Percentiles rank a stretch among this genome's conserved stretches.
Conservation (phyloP, 2,113 vertebrate genomes). For the Periophthalmus modestus region DNA sequence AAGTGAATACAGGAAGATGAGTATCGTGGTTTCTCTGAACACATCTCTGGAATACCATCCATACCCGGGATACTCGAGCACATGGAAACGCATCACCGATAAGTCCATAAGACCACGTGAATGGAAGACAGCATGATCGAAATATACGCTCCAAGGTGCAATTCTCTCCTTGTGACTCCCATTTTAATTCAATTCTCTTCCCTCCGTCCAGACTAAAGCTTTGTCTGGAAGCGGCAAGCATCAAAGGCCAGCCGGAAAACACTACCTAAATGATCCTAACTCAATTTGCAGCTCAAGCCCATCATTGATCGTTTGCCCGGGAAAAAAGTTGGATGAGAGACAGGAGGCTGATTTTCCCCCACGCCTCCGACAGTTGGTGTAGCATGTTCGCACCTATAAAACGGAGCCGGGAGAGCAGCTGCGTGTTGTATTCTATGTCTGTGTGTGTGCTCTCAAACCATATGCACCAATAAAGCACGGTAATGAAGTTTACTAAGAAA, state of each 20-base stretch:
- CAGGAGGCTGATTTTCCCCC: slow-evolving; percentile 63
- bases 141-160: slow-evolving; percentile 72
- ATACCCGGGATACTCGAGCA: too few relatives aligned
- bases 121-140: slow-evolving; percentile 66
- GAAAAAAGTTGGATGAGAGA: slow-evolving; percentile 67
- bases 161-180: slow-evolving; percentile 57
- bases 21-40: too few relatives aligned
- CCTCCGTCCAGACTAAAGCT: slow-evolving; percentile 50
- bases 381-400: slow-evolving; percentile 40
- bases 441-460: slow-evolving; percentile 16
- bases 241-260: slow-evolving; percentile 70
- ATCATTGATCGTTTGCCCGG: slow-evolving; percentile 70
- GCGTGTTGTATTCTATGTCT: slow-evolving; percentile 13
- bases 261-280: slow-evolving; percentile 72
- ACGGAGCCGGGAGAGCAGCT: slow-evolving; percentile 10
- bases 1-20: too few relatives aligned
- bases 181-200: slow-evolving; percentile 67
- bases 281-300: slow-evolving; percentile 67
- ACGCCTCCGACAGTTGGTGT: slow-evolving; percentile 51
- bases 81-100: background rate
- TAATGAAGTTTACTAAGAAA: slow-evolving; percentile 16
- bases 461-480: slow-evolving; percentile 13
- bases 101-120: slow-evolving; percentile 33
- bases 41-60: too few relatives aligned
- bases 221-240: slow-evolving; percentile 61